phyloP scores from a whole-genome alignment of 2,888 invertebrate species.

The Charanyca ferruginea region DNA sequence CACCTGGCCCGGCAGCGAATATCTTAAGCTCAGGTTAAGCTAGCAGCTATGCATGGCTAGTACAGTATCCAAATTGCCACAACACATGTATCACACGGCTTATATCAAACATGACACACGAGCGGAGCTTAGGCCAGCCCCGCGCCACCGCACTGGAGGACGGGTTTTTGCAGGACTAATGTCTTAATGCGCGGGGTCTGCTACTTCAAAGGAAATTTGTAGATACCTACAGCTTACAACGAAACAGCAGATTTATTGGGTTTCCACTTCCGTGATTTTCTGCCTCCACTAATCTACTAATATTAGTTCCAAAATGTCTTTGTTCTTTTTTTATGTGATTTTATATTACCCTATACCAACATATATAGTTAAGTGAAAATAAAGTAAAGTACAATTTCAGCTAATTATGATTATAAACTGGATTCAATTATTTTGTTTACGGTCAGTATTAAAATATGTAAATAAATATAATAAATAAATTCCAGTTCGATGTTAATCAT shows the following conservation, averaged over 20 bases:
- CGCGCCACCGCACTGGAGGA: slow-evolving; percentile 33
- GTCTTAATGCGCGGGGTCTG: slow-evolving; percentile 39
- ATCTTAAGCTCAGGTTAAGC: slow-evolving; percentile 59
- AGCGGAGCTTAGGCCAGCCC: slow-evolving; percentile 32
- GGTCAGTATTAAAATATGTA: slow-evolving; percentile 2
- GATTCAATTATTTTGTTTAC: slow-evolving; percentile 1
- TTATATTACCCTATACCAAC: neutral
- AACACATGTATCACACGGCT: slow-evolving; percentile 34
- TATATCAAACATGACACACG: slow-evolving; percentile 28
- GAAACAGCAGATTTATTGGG: slow-evolving; percentile 40
- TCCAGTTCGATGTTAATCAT: slow-evolving; percentile 4
- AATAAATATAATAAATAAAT: slow-evolving; percentile 1
- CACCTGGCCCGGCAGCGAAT: slow-evolving; percentile 49
- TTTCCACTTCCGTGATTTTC: slow-evolving; percentile 45
- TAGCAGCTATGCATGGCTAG: slow-evolving; percentile 52
- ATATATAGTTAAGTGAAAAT: neutral
- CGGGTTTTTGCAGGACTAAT: slow-evolving; percentile 45
- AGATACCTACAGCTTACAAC: slow-evolving; percentile 38
- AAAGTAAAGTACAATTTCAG: neutral
- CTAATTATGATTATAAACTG: neutral
- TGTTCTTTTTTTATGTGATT: slow-evolving; percentile 27
- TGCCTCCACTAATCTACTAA: slow-evolving; percentile 18
- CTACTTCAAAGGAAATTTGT: slow-evolving; percentile 45
- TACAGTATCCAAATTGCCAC: slow-evolving; percentile 27
- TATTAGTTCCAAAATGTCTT: slow-evolving; percentile 27